These are phyloP conservation scores for Cotesia glomerata DNA, from an alignment of 1,140 invertebrate species.

Conservation along the genomic window DNA sequence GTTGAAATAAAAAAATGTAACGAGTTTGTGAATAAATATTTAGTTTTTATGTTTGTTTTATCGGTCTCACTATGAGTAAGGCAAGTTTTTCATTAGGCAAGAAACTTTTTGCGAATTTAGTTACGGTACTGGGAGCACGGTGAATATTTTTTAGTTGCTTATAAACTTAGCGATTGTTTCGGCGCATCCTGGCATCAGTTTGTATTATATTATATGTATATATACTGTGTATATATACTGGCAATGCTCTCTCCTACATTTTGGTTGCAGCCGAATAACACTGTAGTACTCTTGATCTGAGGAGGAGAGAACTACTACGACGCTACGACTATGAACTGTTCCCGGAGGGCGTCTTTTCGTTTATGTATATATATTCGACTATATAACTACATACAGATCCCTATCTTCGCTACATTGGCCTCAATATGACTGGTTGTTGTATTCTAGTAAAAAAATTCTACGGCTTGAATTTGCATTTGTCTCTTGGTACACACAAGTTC, in stretches of 20 bases:
- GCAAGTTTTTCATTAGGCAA: background rate
- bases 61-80: background rate
- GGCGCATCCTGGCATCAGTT: slow-evolving; percentile 54
- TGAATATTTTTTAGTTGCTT: slow-evolving; percentile 38
- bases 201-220: too few relatives aligned
- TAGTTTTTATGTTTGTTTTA: too few relatives aligned
- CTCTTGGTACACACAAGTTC: background rate
- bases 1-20: too few relatives aligned
- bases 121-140: slow-evolving; percentile 52
- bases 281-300: background rate
- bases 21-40: too few relatives aligned
- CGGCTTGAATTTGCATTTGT: background rate
- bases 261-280: slow-evolving; percentile 34
- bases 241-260: slow-evolving; percentile 44
- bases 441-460: slow-evolving; percentile 11
- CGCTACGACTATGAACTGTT: background rate
- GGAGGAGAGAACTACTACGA: slow-evolving; percentile 16
- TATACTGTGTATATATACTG: too few relatives aligned
- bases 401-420: slow-evolving; percentile 35
- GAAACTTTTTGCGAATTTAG: slow-evolving; percentile 43
- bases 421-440: slow-evolving; percentile 1
- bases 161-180: slow-evolving; percentile 53
- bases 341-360: slow-evolving; percentile 17
- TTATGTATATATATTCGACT: background rate
- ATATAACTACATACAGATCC: slow-evolving; percentile 27